phyloP scores from a whole-genome alignment of 2,113 vertebrate genomes.

The Riparia riparia region DNA sequence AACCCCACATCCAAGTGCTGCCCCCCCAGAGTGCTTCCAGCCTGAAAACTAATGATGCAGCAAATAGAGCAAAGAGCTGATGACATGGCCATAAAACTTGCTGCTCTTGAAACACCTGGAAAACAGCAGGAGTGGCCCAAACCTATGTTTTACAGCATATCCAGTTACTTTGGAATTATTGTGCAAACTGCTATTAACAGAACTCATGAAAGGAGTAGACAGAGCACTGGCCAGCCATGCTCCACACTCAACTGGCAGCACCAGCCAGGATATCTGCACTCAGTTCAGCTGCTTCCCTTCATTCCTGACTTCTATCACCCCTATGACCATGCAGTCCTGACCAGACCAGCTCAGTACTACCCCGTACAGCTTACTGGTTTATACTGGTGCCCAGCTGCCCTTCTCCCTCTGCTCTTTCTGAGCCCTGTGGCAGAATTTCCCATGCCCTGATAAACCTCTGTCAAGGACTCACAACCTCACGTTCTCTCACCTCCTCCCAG shows the following conservation, averaged over 20 bases:
- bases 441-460: not conserved
- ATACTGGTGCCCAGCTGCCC: not conserved
- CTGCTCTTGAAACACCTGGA: not conserved
- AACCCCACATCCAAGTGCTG: not conserved
- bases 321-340: not conserved
- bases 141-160: not conserved
- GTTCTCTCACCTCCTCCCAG: not conserved
- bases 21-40: not conserved
- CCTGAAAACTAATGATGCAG: not conserved
- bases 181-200: not conserved
- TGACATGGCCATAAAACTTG: not conserved
- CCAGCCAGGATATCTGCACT: not conserved
- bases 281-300: not conserved
- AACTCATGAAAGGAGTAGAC: not conserved
- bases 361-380: not conserved
- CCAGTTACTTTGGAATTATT: not conserved
- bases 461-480: not conserved
- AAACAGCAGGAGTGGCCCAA: not conserved
- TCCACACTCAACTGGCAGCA: not conserved
- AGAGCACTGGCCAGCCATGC: not conserved
- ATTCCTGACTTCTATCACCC: not conserved
- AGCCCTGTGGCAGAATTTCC: not conserved
- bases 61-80: slow-evolving; percentile 7
- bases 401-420: not conserved
- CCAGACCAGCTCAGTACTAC: not conserved